Conservation (phyloP, 2,888 invertebrate genomes). For the Dynastes hyllus region DNA sequence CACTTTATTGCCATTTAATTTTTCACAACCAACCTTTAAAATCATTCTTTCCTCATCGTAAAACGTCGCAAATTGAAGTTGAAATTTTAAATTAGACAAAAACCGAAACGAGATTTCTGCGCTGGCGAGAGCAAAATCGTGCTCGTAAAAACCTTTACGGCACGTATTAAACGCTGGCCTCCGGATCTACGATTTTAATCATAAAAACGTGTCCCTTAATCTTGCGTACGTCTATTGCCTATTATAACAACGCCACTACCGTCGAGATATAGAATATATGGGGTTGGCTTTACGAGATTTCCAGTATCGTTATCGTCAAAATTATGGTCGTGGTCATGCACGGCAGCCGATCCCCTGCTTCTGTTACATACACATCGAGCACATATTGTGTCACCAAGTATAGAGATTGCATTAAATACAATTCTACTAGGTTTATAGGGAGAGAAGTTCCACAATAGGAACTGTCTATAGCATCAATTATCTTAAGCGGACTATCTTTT, state of each 20-base stretch:
- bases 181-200: constrained; percentile 8
- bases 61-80: neutral
- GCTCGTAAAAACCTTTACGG: neutral
- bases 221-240: neutral
- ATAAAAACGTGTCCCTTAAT: neutral
- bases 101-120: no score
- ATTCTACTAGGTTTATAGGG: no score
- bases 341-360: no score
- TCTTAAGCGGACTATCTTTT: no score
- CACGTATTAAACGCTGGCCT: neutral
- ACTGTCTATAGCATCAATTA: no score
- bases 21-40: no score
- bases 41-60: neutral
- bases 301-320: neutral
- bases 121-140: no score
- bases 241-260: neutral
- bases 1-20: no score
- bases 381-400: no score
- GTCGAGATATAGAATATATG: neutral
- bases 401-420: no score
- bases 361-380: neutral
- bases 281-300: neutral
- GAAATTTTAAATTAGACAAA: no score
- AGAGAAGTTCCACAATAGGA: no score
- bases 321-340: neutral